phyloP scores from a whole-genome alignment of 2,888 invertebrate species.

The Caenorhabditis uteleia region DNA sequence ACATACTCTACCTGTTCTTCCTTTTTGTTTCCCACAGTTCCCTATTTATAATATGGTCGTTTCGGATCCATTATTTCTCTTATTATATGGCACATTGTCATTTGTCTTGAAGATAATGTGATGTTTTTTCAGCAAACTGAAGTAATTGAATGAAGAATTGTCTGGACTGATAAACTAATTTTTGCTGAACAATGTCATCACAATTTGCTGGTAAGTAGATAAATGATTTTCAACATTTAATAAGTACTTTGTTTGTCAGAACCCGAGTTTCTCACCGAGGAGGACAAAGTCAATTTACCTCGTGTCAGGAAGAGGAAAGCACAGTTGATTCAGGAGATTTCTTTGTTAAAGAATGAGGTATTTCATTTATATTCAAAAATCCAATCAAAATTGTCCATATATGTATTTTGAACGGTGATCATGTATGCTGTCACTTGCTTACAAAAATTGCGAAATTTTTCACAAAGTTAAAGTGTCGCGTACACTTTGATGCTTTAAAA shows the following conservation, averaged over 20 bases:
- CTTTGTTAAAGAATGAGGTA: constrained; percentile 49
- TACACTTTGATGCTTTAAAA: constrained; percentile 2
- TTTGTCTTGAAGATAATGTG: no score
- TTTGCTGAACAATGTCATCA: not conserved
- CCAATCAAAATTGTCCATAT: not conserved
- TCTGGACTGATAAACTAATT: not conserved
- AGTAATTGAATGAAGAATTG: no score
- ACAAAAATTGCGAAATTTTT: constrained; percentile 10
- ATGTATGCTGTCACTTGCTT: not conserved
- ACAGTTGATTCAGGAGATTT: constrained; percentile 53
- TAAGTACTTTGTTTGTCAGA: not conserved
- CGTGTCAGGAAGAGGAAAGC: constrained; percentile 51
- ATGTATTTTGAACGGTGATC: not conserved
- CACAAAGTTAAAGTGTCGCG: not conserved
- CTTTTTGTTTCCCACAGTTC: no score
- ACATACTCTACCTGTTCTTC: no score
- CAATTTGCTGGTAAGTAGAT: not conserved
- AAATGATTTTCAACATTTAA: not conserved
- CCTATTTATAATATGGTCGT: no score
- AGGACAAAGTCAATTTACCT: constrained; percentile 40
- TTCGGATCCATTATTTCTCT: no score
- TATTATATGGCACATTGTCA: no score
- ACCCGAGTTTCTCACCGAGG: constrained; percentile 18
- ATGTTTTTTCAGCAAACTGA: no score
- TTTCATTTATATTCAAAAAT: not conserved